A percentile compares a stretch with the other conserved stretches of the same genome.
These are phyloP conservation scores for Myodes glareolus DNA, from an alignment of 2,113 vertebrate genomes.

Conservation along the genomic window DNA sequence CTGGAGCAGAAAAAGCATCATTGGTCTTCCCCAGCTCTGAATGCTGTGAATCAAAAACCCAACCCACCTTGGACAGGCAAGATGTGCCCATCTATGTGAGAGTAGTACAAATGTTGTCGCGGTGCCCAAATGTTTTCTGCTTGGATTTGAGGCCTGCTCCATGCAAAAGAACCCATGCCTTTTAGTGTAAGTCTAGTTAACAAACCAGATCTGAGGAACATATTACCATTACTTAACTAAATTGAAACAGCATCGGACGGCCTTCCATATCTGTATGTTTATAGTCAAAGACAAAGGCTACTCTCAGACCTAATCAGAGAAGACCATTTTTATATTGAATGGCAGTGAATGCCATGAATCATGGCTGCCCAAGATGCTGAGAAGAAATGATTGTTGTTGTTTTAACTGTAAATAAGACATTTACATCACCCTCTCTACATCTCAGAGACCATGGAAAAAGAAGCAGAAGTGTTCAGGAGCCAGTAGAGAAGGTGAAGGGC, in stretches of 20 bases:
- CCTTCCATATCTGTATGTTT: neutral
- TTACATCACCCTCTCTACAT: neutral
- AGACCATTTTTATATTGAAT: too few species aligned
- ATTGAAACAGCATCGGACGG: neutral
- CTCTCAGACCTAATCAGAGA: neutral
- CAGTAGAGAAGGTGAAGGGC: neutral
- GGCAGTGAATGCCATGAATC: neutral
- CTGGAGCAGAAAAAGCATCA: neutral
- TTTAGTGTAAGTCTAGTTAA: neutral
- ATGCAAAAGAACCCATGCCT: neutral
- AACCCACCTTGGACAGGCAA: neutral
- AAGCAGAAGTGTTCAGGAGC: neutral
- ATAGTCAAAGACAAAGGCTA: neutral
- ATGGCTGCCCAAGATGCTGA: neutral
- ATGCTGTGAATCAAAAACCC: neutral
- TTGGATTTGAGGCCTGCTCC: neutral
- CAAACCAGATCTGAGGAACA: neutral
- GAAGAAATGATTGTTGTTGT: neutral
- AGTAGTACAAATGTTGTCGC: too few species aligned
- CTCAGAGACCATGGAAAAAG: neutral
- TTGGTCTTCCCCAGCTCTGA: neutral
- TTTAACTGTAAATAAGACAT: neutral
- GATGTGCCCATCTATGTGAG: neutral
- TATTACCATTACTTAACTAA: neutral
- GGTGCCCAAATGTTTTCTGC: neutral